Evolutionary conservation across 2,113 vertebrate species (phyloP).

Genomic region (Ammodytes dubius): DNA sequence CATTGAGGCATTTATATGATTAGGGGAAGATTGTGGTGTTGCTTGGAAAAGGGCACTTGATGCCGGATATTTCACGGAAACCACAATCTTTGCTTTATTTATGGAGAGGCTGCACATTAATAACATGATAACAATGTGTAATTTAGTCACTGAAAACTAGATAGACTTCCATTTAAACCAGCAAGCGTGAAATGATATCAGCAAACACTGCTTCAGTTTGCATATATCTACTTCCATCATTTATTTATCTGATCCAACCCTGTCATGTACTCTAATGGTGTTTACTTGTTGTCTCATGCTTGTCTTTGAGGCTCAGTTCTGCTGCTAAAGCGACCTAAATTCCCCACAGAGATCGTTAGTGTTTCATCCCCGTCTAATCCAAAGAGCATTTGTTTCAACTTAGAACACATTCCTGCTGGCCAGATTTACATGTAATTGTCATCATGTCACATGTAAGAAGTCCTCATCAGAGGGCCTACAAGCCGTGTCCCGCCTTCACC

Average conservation of each 20-base stretch:
- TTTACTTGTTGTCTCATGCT: conserved; percentile 2
- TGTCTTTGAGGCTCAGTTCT: background rate
- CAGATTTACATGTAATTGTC: conserved; percentile 52
- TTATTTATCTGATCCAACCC: background rate
- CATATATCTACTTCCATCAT: background rate
- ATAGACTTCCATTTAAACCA: background rate
- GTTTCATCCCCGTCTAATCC: conserved; percentile 27
- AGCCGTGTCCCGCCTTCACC: conserved; percentile 32
- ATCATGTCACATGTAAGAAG: conserved; percentile 19
- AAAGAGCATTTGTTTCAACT: conserved; percentile 19
- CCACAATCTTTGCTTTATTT: background rate
- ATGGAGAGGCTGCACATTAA: background rate
- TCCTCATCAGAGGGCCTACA: conserved; percentile 36
- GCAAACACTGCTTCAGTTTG: background rate
- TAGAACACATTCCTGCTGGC: background rate
- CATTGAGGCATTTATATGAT: background rate
- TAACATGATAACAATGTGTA: background rate
- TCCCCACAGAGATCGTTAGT: background rate
- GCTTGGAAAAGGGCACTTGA: background rate
- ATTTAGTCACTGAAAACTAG: background rate
- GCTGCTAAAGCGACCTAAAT: conserved; percentile 3
- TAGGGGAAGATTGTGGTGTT: background rate
- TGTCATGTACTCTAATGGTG: background rate
- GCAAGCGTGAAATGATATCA: background rate
- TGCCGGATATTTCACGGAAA: background rate